phyloP scores from a whole-genome alignment of 2,797 vertebrate genomes.

The Cryptoblepharus egeriae region DNA sequence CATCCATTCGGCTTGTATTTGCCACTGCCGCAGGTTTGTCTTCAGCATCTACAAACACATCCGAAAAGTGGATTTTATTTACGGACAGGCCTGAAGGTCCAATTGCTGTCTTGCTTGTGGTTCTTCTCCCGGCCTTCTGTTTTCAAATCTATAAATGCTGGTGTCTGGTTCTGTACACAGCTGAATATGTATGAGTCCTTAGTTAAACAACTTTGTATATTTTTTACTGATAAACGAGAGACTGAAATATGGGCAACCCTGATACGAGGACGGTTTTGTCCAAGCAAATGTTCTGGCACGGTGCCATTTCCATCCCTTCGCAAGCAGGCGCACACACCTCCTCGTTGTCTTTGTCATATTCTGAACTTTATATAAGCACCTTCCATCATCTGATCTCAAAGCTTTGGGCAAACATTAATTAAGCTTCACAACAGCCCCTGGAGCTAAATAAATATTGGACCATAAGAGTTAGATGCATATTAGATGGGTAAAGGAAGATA shows the following conservation, averaged over 20 bases:
- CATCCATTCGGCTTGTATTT: conserved; percentile 11
- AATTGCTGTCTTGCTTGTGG: not conserved
- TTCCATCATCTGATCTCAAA: conserved; percentile 67
- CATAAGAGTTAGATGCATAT: conserved; percentile 43
- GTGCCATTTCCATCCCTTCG: conserved; percentile 34
- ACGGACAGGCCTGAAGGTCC: conserved; percentile 22
- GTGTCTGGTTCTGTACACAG: conserved; percentile 40
- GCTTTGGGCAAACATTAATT: conserved; percentile 70
- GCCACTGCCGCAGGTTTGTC: conserved; percentile 41
- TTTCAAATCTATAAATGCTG: conserved; percentile 13
- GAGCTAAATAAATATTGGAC: conserved; percentile 62
- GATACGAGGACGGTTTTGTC: conserved; percentile 65
- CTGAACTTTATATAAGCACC: conserved; percentile 52
- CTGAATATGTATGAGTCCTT: conserved; percentile 47
- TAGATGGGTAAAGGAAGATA: conserved; percentile 56
- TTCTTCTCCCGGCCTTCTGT: conserved; percentile 38
- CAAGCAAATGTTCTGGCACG: conserved; percentile 57
- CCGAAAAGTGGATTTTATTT: conserved; percentile 43
- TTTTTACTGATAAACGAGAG: conserved; percentile 48
- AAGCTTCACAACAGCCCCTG: conserved; percentile 60
- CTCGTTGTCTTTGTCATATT: conserved; percentile 61
- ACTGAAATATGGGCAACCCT: conserved; percentile 59
- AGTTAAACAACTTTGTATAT: conserved; percentile 62
- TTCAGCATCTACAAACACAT: not conserved
- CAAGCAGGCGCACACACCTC: conserved; percentile 8